phyloP scores from a whole-genome alignment of 2,888 invertebrate species.

The Cataglyphis rosenhaueri region DNA sequence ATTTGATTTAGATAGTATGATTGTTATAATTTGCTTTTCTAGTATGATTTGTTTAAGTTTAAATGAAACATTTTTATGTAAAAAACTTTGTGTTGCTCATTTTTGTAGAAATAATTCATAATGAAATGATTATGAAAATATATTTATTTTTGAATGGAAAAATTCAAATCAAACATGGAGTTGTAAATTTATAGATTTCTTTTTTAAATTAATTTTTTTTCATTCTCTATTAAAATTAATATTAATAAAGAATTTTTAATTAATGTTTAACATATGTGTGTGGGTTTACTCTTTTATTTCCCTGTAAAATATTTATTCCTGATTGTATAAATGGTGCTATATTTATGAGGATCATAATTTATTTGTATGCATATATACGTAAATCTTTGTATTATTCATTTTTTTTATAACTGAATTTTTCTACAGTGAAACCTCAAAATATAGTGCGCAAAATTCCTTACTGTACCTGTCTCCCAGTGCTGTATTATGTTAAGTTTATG shows the following conservation, averaged over 20 bases:
- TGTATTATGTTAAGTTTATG: not conserved
- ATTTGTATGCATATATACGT: no score
- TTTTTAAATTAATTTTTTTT: not conserved
- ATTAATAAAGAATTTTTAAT: constrained; percentile 7
- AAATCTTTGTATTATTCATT: no score
- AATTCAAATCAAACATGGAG: not conserved
- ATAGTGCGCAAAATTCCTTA: no score
- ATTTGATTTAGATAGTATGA: constrained; percentile 3
- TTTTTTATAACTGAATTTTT: no score
- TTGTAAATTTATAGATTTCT: not conserved
- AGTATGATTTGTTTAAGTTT: not conserved
- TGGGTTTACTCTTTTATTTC: not conserved
- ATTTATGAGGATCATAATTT: not conserved
- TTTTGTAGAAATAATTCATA: not conserved
- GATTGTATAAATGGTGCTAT: not conserved
- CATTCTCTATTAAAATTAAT: not conserved
- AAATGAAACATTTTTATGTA: not conserved
- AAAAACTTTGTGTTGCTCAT: not conserved
- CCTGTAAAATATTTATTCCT: not conserved
- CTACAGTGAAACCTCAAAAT: no score
- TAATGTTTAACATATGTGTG: not conserved
- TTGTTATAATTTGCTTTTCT: constrained; percentile 16
- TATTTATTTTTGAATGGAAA: not conserved
- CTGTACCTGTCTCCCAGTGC: no score
- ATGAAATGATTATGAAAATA: not conserved